Evolutionary conservation across 2,113 vertebrate species (phyloP).

Genomic region (Tamias sibiricus): DNA sequence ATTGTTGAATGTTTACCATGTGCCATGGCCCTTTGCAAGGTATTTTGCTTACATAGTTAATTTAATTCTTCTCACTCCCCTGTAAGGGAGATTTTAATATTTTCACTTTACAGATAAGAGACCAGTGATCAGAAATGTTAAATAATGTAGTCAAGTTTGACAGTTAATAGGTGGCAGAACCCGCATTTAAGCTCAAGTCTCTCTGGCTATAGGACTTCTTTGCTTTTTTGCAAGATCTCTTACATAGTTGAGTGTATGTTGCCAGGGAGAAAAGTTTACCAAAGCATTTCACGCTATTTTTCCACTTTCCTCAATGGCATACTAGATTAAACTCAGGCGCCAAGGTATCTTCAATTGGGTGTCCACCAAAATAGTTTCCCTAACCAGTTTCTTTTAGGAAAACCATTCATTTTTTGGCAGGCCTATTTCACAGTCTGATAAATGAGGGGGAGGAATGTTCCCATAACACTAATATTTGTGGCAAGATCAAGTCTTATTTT

Average conservation of each 20-base stretch:
- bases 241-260: not conserved
- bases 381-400: not conserved
- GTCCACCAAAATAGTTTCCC: not conserved
- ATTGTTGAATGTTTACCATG: not conserved
- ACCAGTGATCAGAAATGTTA: not conserved
- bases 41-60: not conserved
- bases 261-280: not conserved
- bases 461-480: not conserved
- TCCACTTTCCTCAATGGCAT: not conserved
- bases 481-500: not conserved
- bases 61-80: not conserved
- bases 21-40: no score
- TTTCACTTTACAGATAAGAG: not conserved
- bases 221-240: not conserved
- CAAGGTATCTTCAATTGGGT: not conserved
- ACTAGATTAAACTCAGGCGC: not conserved
- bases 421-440: not conserved
- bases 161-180: not conserved
- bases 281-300: not conserved
- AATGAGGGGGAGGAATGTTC: not conserved
- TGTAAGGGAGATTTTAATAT: not conserved
- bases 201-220: not conserved
- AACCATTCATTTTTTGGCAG: not conserved
- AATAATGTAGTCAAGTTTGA: not conserved
- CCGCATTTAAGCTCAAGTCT: not conserved